Evolutionary conservation across 2,888 invertebrate genomes (phyloP).

Genomic region (Zonitis immaculata): DNA sequence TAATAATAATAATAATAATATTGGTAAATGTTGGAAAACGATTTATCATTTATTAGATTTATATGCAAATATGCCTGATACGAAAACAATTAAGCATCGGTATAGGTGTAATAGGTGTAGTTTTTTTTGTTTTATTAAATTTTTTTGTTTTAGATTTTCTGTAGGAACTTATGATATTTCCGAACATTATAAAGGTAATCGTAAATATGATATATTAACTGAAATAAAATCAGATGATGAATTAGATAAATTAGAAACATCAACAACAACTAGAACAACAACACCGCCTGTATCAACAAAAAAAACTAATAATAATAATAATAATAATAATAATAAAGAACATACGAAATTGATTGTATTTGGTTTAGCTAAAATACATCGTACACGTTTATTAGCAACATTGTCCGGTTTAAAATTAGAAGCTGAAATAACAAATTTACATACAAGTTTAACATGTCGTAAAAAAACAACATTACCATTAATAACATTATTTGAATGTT

Average conservation of each 20-base stretch:
- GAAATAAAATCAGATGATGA: constrained; percentile 57
- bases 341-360: constrained; percentile 77
- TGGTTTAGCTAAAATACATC: constrained; percentile 81
- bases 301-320: constrained; percentile 18
- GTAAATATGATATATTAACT: constrained; percentile 55
- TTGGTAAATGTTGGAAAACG: constrained; percentile 83
- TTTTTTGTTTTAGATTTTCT: constrained; percentile 54
- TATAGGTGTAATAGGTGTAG: too few relatives aligned
- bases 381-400: constrained; percentile 81
- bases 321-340: constrained; percentile 53
- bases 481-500: constrained; percentile 61
- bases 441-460: constrained; percentile 88
- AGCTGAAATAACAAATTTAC: constrained; percentile 87
- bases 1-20: constrained; percentile 51
- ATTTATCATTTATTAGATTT: constrained; percentile 87
- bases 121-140: constrained; percentile 2
- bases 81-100: constrained; percentile 83
- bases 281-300: constrained; percentile 30
- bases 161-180: constrained; percentile 60
- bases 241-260: too few relatives aligned
- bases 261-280: constrained; percentile 46
- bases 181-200: constrained; percentile 61
- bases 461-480: constrained; percentile 67
- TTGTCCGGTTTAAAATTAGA: constrained; percentile 91
- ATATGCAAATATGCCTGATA: constrained; percentile 92